Evolutionary conservation across 2,113 vertebrate genomes (phyloP).

Genomic region (Nothoprocta pentlandii): DNA sequence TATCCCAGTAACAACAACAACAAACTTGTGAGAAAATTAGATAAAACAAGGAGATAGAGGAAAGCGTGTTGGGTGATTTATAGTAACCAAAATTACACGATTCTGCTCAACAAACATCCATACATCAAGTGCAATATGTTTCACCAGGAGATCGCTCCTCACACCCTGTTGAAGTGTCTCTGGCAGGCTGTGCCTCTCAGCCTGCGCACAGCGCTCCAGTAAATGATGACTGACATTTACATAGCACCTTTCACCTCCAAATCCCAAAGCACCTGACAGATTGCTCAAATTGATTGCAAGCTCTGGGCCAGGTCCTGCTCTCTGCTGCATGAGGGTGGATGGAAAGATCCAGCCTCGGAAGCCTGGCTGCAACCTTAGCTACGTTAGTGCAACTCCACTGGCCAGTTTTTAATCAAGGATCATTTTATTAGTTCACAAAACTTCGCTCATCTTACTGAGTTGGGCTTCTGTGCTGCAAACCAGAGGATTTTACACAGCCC

Average conservation of each 20-base stretch:
- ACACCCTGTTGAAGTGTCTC: background rate
- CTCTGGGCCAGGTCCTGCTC: constrained; percentile 10
- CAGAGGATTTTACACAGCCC: background rate
- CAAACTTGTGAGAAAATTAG: background rate
- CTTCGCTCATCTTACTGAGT: accelerated
- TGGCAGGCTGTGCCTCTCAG: background rate
- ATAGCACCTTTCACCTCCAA: constrained; percentile 53
- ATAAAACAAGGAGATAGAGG: background rate
- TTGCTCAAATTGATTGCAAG: constrained; percentile 31
- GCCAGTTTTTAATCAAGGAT: background rate
- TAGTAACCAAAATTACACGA: background rate
- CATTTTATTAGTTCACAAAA: background rate
- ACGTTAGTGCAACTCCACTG: background rate
- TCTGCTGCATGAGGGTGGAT: background rate
- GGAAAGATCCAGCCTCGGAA: background rate
- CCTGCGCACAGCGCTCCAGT: background rate
- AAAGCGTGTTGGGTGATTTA: background rate
- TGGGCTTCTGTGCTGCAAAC: background rate
- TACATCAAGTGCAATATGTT: background rate
- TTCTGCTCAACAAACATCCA: background rate
- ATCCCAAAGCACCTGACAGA: constrained; percentile 48
- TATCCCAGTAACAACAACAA: background rate
- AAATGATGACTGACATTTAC: constrained; percentile 58
- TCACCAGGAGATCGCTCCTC: background rate
- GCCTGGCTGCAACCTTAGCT: background rate